Base-by-base conservation (phyloP, 30 jellyfish, hydroid and myxozoan genomes). In the Chironex yamaguchii region DNA sequence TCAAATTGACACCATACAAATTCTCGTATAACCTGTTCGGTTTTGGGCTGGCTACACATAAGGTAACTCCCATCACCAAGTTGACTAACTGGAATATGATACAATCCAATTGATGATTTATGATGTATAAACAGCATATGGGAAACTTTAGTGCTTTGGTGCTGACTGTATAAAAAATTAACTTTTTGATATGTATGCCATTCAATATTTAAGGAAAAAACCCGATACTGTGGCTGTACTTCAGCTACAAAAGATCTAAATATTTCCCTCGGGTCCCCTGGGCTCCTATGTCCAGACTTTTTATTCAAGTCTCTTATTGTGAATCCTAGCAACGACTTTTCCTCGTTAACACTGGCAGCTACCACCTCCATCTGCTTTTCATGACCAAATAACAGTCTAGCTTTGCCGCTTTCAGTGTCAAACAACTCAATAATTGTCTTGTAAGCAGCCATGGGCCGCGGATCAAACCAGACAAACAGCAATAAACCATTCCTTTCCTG, bases 1-100 rank as follows among this genome's bases (percentile, higher is more conserved):
- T 92, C 97, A 69, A 92, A 92, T 78, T 81, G 86, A 62, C 92
- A 65, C 98, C 98, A 92, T 0, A 92, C 36, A 69, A 92, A 92
- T 54, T 86, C 73, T 4, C 96, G 88, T 23, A 75, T 82, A 31
- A 92, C 80, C 48, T 80, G 92, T 25, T 92, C 91, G 17, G 97
- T 86, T 28, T 84, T 84, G 58, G 97, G 97, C 63, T 92, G 96
- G 30, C 88, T 52, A 29, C 89, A 80, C 95, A 90, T 81, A 31
- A 91, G 80, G 27, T 23, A 63, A 6, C 89, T 81, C 33, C 89
- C 92, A 67, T 92, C 92, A n/a, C 96, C 96, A 13, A 71, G 68
- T 34, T 77, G 80, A 11, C 75, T 92, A 24, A 86, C 85, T 4
- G 96, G 98, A 22, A 92, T 53, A 34, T 82, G 84, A 36, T 92